Evolutionary conservation across 2,888 invertebrate species (phyloP), one percentile per base, ranked within the genome.

Genomic region (Drosophila ezoana): DNA sequence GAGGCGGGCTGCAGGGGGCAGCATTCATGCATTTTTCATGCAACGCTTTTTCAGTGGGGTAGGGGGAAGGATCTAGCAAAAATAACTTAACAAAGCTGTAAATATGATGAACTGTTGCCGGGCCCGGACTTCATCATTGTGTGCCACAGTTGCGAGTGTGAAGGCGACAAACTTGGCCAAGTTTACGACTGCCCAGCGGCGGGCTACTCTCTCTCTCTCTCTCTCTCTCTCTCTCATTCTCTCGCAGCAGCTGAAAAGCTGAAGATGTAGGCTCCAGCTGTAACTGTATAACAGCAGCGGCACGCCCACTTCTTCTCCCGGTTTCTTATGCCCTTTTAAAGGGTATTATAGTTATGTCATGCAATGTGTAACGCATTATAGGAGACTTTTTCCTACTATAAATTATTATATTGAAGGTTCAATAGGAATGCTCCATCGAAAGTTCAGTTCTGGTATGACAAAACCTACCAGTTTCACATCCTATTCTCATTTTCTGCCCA

Each of bases 31-130:
- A 83, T 83, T 84, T 83, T 87, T 83, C 76, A 87, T 83, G 85
- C 73, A 78, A 76, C 68, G 64, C 75, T 65, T 74, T 69, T 74
- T 74, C 73, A 28, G 28, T 28, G 28, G 8, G 28, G 8, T 2
- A 28, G 8, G 28, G 73, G 62, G 62, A 1, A 38, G 38, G 51
- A 23, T 38, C 37, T 57, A 73, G 79, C 78, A 84, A 77, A 83
- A 87, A 82, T 84, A 83, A 81, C 61, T 84, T 81, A 87, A 85
- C 79, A 79, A 83, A 79, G 85, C 82, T 81, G 73, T 74, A 87
- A 83, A 87, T 83, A 85, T 83, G 85, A 83, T 87, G 83, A 87
- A 87, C 85, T 62, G 64, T 73, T 73, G 69, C 79, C 72, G 60
- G 54, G 63, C 64, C 28, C 40, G 60, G 45, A 51, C 40, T 48